phyloP scores from a whole-genome alignment of 2,113 vertebrate genomes.

The Triplophysa dalaica region DNA sequence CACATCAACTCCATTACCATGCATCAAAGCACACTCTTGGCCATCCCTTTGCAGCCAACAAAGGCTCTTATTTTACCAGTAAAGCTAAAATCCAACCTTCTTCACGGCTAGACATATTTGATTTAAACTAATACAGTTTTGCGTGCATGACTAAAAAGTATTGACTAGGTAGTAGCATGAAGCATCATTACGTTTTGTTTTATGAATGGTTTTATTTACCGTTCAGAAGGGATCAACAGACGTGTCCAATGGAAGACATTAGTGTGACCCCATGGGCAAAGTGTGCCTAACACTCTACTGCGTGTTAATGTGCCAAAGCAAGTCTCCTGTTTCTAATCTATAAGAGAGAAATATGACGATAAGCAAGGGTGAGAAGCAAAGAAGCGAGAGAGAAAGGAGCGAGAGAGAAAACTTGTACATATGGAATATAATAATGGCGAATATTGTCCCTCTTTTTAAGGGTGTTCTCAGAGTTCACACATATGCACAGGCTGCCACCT shows the following conservation, averaged over 20 bases:
- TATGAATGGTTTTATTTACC: slow-evolving; percentile 22
- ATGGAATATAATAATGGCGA: slow-evolving; percentile 36
- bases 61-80: not conserved
- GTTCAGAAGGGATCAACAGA: slow-evolving; percentile 8
- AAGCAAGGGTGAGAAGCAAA: not conserved
- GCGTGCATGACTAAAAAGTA: slow-evolving; percentile 26
- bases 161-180: slow-evolving; percentile 20
- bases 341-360: not conserved
- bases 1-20: too few relatives aligned
- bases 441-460: slow-evolving; percentile 2
- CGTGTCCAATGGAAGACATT: slow-evolving; percentile 17
- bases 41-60: not conserved
- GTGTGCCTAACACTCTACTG: slow-evolving; percentile 17
- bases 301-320: not conserved
- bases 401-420: not conserved
- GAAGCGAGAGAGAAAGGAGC: not conserved
- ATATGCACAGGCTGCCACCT: not conserved
- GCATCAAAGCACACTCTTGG: too few relatives aligned
- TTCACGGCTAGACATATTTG: not conserved
- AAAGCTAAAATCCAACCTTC: slow-evolving; percentile 2
- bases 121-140: slow-evolving; percentile 17
- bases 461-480: slow-evolving; percentile 5
- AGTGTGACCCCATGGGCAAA: slow-evolving; percentile 16
- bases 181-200: slow-evolving; percentile 7
- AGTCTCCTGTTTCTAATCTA: not conserved